These are phyloP conservation scores for Siniperca scherzeri DNA, from an alignment of 2,797 vertebrate genomes.

Conservation along the genomic window DNA sequence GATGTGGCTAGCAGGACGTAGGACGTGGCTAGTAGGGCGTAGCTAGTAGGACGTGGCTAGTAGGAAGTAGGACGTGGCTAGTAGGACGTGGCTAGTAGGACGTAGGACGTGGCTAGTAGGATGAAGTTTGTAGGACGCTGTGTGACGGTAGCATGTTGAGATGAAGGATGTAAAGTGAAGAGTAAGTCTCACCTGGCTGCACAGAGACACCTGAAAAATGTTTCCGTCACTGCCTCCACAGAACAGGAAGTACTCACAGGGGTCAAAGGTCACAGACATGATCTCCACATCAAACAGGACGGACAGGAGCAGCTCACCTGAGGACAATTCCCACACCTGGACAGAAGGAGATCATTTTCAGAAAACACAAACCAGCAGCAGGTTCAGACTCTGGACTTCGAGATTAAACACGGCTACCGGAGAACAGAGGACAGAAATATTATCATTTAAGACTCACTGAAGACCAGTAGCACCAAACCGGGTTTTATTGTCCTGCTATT, in stretches of 20 bases:
- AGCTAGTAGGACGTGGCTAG: background rate
- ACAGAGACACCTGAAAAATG: slow-evolving; percentile 95
- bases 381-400: background rate
- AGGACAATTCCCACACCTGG: slow-evolving; percentile 97
- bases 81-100: too few relatives aligned
- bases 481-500: too few relatives aligned
- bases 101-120: background rate
- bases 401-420: background rate
- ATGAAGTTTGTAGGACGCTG: background rate
- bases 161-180: too few relatives aligned
- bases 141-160: too few relatives aligned
- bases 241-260: slow-evolving; percentile 94
- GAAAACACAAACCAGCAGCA: background rate
- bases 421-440: background rate
- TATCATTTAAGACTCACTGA: too few relatives aligned
- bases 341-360: background rate
- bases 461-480: too few relatives aligned
- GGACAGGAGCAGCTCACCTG: slow-evolving; percentile 93
- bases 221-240: slow-evolving; percentile 94
- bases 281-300: slow-evolving; percentile 93
- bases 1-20: background rate
- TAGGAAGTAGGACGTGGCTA: background rate
- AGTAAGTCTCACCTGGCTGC: slow-evolving; percentile 87
- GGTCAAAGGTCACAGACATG: slow-evolving; percentile 94
- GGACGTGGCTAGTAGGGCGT: background rate